Percentiles rank a stretch among this genome's conserved stretches.
Conservation (phyloP, 1,140 invertebrate species). For the Drosophila kikkawai region DNA sequence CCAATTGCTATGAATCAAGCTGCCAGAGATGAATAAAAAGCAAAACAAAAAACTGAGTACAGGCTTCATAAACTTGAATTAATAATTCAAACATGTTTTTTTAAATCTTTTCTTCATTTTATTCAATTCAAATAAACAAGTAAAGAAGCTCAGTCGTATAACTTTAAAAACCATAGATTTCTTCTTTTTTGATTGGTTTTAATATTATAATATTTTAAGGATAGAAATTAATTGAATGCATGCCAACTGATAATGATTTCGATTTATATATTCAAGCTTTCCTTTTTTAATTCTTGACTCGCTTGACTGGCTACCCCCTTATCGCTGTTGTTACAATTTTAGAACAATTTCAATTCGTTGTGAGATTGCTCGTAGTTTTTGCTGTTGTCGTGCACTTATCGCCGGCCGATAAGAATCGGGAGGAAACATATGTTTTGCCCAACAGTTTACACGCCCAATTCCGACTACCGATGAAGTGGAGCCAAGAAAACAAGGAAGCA, state of each 20-base stretch:
- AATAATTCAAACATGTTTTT: not conserved
- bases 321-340: slow-evolving; percentile 48
- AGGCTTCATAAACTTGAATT: not conserved
- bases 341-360: slow-evolving; percentile 52
- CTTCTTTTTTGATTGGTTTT: no score
- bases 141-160: no score
- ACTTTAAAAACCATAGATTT: no score
- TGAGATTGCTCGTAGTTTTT: slow-evolving; percentile 19
- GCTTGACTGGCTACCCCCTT: slow-evolving; percentile 14
- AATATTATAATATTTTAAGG: not conserved
- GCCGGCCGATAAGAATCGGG: slow-evolving; percentile 46
- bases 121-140: no score
- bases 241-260: not conserved
- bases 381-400: slow-evolving; percentile 34
- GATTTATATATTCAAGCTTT: not conserved
- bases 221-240: not conserved
- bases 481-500: not conserved
- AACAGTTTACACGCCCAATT: slow-evolving; percentile 49
- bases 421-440: slow-evolving; percentile 51
- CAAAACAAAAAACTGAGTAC: not conserved
- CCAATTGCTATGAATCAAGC: slow-evolving; percentile 3
- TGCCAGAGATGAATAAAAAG: slow-evolving; percentile 5
- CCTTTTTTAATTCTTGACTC: not conserved
- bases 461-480: slow-evolving; percentile 38
- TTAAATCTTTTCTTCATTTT: not conserved